Conservation (phyloP, 2,113 vertebrate species). For the Furnarius figulus region DNA sequence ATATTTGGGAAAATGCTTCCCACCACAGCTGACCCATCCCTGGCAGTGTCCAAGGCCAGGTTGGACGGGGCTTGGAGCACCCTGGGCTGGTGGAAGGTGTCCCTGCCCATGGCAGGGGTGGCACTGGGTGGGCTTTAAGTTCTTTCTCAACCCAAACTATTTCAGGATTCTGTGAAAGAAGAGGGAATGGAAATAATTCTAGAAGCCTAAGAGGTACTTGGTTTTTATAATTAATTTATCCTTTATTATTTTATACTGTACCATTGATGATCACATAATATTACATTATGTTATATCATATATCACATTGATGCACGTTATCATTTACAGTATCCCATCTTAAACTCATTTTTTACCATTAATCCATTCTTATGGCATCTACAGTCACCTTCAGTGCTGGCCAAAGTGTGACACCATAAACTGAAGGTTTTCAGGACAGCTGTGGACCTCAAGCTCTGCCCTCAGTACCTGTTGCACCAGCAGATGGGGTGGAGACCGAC, state of each 20-base stretch:
- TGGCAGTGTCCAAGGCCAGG: not conserved
- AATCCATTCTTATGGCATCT: not conserved
- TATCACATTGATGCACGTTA: not conserved
- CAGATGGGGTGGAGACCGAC: fast-evolving
- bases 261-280: not conserved
- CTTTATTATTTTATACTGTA: not conserved
- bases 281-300: not conserved
- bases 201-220: not conserved
- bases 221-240: not conserved
- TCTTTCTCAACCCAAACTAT: not conserved
- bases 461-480: not conserved
- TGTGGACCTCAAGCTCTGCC: not conserved
- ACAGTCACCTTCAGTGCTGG: not conserved
- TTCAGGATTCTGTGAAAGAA: not conserved
- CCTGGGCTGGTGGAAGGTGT: fast-evolving
- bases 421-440: not conserved
- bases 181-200: not conserved
- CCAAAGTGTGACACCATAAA: not conserved
- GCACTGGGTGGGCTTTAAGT: fast-evolving
- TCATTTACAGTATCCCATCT: not conserved
- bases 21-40: not conserved
- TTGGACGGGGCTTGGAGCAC: fast-evolving
- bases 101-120: not conserved
- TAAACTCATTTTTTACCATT: not conserved
- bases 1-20: not conserved